These are phyloP conservation scores for Ornithoptera priamus DNA, from an alignment of 2,888 invertebrate genomes.

Conservation along the genomic window DNA sequence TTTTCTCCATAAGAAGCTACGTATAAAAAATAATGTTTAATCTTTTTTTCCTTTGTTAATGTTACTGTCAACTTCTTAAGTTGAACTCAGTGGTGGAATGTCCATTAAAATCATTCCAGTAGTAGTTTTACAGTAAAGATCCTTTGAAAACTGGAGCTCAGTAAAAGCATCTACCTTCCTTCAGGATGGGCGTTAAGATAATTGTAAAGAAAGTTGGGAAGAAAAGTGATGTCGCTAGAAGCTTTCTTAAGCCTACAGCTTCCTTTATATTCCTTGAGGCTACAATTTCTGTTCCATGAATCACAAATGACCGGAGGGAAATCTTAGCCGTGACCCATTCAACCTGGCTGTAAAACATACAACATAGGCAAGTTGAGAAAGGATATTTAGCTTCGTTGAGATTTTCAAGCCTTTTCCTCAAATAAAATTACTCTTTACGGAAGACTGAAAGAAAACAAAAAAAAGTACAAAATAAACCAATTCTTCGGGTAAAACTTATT, in stretches of 20 bases:
- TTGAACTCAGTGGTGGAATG: constrained; percentile 5
- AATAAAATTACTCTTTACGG: constrained; percentile 9
- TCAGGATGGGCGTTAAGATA: constrained; percentile 47
- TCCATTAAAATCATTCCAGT: background rate
- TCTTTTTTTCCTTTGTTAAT: background rate
- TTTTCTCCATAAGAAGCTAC: no score
- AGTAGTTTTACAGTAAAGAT: constrained; percentile 2
- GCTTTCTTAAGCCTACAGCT: constrained; percentile 73
- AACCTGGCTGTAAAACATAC: constrained; percentile 58
- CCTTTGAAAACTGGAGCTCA: constrained; percentile 37
- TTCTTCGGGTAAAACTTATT: no score
- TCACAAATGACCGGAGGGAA: constrained; percentile 80
- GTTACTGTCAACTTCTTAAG: background rate
- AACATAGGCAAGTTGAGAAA: constrained; percentile 37
- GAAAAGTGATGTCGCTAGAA: constrained; percentile 52
- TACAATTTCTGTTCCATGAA: constrained; percentile 78
- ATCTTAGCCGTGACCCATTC: constrained; percentile 79
- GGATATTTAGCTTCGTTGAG: constrained; percentile 40
- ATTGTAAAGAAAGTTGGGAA: constrained; percentile 54
- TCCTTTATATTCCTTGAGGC: constrained; percentile 77
- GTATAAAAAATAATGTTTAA: background rate
- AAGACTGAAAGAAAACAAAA: background rate
- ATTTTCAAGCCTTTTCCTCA: constrained; percentile 28
- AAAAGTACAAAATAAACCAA: background rate
- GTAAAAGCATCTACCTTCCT: constrained; percentile 48